These are phyloP conservation scores for Euthynnus affinis DNA, from an alignment of 2,797 vertebrate species.

Conservation along the genomic window DNA sequence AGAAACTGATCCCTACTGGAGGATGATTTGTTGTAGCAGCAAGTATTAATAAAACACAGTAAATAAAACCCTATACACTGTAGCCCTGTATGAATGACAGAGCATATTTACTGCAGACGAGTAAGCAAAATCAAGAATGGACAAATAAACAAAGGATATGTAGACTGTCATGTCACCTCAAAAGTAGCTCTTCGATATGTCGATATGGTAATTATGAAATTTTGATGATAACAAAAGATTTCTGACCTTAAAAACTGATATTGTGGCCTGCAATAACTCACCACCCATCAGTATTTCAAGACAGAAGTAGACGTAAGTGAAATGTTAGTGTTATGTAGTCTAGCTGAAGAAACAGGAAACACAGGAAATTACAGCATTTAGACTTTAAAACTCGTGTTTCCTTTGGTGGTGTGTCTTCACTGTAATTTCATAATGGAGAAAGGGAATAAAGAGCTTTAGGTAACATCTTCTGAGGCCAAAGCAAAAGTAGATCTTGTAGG, in stretches of 20 bases:
- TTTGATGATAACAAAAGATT: no score
- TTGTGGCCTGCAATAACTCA: not conserved
- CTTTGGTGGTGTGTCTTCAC: no score
- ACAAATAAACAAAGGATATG: not conserved
- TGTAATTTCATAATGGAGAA: no score
- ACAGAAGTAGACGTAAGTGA: not conserved
- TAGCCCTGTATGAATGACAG: not conserved
- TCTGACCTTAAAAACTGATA: no score
- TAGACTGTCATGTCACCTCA: not conserved
- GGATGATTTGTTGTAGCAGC: not conserved
- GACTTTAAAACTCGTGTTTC: not conserved
- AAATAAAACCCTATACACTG: not conserved
- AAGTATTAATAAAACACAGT: not conserved
- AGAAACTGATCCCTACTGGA: not conserved
- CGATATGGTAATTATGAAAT: no score
- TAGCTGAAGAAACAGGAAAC: not conserved
- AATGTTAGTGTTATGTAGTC: not conserved
- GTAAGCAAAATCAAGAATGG: not conserved
- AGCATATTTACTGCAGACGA: not conserved
- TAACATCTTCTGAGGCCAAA: not conserved
- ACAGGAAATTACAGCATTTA: no score
- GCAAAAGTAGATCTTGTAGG: not conserved
- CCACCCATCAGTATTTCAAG: not conserved
- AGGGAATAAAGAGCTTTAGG: no score
- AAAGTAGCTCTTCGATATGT: not conserved